A percentile compares a stretch with the other conserved stretches of the same genome.
These are phyloP conservation scores for Spermophilus dauricus DNA, from an alignment of 2,113 vertebrate species.

Conservation along the genomic window DNA sequence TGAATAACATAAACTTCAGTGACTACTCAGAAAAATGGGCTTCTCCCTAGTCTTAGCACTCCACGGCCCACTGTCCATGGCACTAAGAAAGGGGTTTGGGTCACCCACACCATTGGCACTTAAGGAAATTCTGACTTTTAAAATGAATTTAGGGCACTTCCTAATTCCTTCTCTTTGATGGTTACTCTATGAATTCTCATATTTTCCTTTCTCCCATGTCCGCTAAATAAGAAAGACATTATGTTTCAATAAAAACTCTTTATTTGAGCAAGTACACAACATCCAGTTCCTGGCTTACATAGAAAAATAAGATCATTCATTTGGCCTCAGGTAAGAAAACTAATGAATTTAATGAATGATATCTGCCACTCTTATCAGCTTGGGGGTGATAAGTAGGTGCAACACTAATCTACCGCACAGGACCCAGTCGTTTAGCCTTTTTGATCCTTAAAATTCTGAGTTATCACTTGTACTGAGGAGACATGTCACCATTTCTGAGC, in stretches of 20 bases:
- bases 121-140: slow-evolving; percentile 21
- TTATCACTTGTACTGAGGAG: neutral
- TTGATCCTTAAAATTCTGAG: neutral
- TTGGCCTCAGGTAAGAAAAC: neutral
- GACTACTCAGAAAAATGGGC: neutral
- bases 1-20: neutral
- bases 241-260: slow-evolving; percentile 25
- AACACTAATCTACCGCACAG: neutral
- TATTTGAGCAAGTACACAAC: neutral
- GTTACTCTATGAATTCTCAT: neutral
- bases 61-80: neutral
- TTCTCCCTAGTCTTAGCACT: neutral
- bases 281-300: neutral
- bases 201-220: slow-evolving; percentile 1
- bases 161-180: neutral
- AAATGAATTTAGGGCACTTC: neutral
- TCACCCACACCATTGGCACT: neutral
- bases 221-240: slow-evolving; percentile 25
- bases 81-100: neutral
- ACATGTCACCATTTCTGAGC: neutral
- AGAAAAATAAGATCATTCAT: slow-evolving; percentile 24
- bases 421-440: neutral
- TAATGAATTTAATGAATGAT: neutral
- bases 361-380: neutral
- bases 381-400: neutral